Conservation (phyloP, 2,888 invertebrate species). For the Chrysopilus asiliformis region DNA sequence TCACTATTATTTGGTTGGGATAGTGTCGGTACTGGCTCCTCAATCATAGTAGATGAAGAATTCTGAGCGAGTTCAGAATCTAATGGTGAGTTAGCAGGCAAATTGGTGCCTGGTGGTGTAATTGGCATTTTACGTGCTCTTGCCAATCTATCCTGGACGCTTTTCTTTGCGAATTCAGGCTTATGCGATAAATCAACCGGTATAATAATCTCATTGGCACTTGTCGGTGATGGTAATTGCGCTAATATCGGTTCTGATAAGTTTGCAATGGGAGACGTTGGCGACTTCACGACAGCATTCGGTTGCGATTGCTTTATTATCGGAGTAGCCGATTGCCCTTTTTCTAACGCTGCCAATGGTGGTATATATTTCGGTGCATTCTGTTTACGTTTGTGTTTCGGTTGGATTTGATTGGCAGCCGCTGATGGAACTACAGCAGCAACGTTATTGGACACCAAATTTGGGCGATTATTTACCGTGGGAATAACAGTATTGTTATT, state of each 20-base stretch:
- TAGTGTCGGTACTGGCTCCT: too few relatives aligned
- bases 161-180: conserved; percentile 14
- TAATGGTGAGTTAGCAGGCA: too few relatives aligned
- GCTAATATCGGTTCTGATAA: conserved; percentile 2
- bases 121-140: conserved; percentile 6
- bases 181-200: conserved; percentile 13
- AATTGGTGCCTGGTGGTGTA: too few relatives aligned
- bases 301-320: too few relatives aligned
- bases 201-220: conserved; percentile 7
- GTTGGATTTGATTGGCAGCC: not conserved
- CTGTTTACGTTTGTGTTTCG: not conserved
- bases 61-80: too few relatives aligned
- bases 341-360: too few relatives aligned
- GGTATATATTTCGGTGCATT: too few relatives aligned
- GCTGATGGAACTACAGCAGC: not conserved
- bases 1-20: too few relatives aligned
- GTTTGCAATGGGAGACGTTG: not conserved
- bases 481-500: not conserved
- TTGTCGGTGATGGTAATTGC: conserved; percentile 2
- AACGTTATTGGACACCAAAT: not conserved
- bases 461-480: not conserved
- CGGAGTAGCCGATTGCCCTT: too few relatives aligned
- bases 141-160: conserved; percentile 14
- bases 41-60: too few relatives aligned
- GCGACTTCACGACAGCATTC: not conserved